Base-by-base conservation (phyloP, 2,888 invertebrate genomes). In the Mesoligia furuncula region DNA sequence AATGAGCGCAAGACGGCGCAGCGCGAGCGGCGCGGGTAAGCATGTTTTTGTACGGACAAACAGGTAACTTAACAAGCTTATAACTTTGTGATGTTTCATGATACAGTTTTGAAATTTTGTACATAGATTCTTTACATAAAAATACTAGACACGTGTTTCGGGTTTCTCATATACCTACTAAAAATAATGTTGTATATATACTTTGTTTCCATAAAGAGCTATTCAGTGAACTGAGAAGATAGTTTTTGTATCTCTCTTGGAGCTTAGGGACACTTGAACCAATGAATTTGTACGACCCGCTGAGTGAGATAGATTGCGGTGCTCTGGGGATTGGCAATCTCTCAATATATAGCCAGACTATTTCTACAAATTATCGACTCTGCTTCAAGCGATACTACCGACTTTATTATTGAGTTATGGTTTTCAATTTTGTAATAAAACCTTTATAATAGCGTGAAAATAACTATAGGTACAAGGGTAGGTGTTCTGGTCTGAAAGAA, bases 301-400 rank as follows among this genome's bases (percentile, higher is more conserved):
- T 45, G 66, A 73, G 42, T 51, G 65, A 42, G 57, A 73, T 59
- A 59, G 36, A 73, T 73, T 48, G n/a, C 42, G 51, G 57, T 42
- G n/a, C 51, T 42, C 20, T 20, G 15, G 2, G 15, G 51, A 73
- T 79, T 67, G 59, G 59, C 62, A 74, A 80, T 68, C 51, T 64
- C 67, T 67, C 54, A 80, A 79, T 67, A 65, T 36, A 79, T 24
- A 77, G 51, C 61, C 51, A n/a, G 20, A 31, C 31, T 77, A 51
- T 61, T 68, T 68, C 51, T 61, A 42, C 0, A 27, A 77, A 39
- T 66, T 67, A 31, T 45, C 9, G 51, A 45, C 9, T 59, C 27
- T 76, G 39, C 66, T 42, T n/a, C 13, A 13, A 75, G 36, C 77
- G 51, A 68, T 68, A 45, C 61, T 62, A 5, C 36, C 15, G 17